Conservation (phyloP, 2,888 invertebrate species). For the Machimus atricapillus region DNA sequence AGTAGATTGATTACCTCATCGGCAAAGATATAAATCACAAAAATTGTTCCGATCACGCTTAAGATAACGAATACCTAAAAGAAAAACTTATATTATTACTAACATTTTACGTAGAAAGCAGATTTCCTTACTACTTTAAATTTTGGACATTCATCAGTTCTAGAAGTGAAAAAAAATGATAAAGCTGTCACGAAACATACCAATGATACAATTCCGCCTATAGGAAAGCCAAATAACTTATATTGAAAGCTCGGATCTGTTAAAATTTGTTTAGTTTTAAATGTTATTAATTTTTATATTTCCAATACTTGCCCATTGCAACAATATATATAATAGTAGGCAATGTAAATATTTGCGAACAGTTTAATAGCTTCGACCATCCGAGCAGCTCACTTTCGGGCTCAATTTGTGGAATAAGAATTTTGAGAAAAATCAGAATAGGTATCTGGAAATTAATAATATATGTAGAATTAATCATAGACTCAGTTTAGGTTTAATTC, state of each 20-base stretch:
- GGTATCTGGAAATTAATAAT: conserved; percentile 62
- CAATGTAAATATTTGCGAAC: conserved; percentile 60
- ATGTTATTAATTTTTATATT: neutral
- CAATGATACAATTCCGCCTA: neutral
- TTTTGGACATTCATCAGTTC: conserved; percentile 51
- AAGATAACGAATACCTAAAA: conserved; percentile 50
- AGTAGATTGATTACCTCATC: conserved; percentile 68
- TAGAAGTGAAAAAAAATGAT: conserved; percentile 47
- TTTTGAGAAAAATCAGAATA: conserved; percentile 63
- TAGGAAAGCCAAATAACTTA: neutral
- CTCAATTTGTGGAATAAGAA: conserved; percentile 68
- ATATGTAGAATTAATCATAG: neutral
- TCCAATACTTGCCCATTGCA: neutral
- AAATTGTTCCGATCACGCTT: conserved; percentile 57
- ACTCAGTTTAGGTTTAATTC: too few relatives aligned
- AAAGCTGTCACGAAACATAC: conserved; percentile 18
- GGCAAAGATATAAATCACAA: conserved; percentile 69
- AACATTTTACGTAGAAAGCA: neutral
- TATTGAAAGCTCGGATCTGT: neutral
- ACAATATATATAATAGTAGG: neutral
- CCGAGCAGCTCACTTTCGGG: conserved; percentile 63
- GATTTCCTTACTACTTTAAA: conserved; percentile 52
- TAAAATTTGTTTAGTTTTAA: neutral
- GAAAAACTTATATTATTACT: neutral
- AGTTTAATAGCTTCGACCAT: conserved; percentile 68